A percentile compares a stretch with the other conserved stretches of the same genome.
These are phyloP conservation scores for Sebastes nivosus DNA, from an alignment of 2,797 vertebrate genomes.

Conservation along the genomic window DNA sequence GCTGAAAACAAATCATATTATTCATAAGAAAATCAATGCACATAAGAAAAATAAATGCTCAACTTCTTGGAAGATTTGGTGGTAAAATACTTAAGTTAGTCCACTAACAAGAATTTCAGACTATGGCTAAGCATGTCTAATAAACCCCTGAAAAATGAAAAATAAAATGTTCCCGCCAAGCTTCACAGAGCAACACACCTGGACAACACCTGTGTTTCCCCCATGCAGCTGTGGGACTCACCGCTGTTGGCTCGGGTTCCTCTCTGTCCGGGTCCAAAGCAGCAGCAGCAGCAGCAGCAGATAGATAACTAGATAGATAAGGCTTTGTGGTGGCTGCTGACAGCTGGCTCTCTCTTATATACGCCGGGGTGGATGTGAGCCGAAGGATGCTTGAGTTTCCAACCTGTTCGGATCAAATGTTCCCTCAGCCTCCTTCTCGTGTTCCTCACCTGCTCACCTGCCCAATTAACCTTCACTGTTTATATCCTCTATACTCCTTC, in stretches of 20 bases:
- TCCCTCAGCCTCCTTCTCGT: constrained; percentile 80
- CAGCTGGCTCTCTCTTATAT: constrained; percentile 86
- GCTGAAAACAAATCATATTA: not conserved
- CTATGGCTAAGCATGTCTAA: not conserved
- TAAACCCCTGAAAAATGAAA: not conserved
- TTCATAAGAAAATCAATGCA: no score
- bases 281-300: constrained; percentile 45
- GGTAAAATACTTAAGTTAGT: no score
- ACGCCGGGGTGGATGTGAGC: constrained; percentile 75
- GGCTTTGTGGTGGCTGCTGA: constrained; percentile 67
- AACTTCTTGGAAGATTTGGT: not conserved
- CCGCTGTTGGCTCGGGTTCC: constrained; percentile 55
- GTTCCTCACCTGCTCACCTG: constrained; percentile 84
- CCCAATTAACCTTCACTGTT: constrained; percentile 89
- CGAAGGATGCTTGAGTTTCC: constrained; percentile 88
- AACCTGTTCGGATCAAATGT: constrained; percentile 90
- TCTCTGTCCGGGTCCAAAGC: constrained; percentile 57
- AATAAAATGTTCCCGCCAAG: not conserved
- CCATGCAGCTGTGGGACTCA: constrained; percentile 66
- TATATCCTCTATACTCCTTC: constrained; percentile 71
- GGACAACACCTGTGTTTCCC: constrained; percentile 5
- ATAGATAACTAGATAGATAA: constrained; percentile 43
- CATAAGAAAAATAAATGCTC: not conserved
- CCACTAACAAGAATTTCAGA: no score
- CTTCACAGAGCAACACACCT: constrained; percentile 7